A percentile compares a stretch with the other conserved stretches of the same genome.
Evolutionary conservation across 2,888 invertebrate species (phyloP).

Genomic region (Eilema sororculum): DNA sequence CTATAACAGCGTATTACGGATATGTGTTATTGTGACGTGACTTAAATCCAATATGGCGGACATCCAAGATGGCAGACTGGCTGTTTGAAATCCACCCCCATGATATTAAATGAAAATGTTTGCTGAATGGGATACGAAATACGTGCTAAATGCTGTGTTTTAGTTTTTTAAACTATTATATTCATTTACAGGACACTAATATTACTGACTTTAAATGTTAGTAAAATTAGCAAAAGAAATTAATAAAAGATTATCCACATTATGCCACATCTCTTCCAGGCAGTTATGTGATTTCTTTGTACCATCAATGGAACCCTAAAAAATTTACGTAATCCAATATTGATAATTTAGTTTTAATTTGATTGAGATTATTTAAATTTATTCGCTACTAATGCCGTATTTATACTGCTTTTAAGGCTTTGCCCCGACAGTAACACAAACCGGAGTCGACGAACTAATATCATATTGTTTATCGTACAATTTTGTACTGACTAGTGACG

Average conservation of each 20-base stretch:
- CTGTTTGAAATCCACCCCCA: no score
- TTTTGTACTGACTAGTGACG: slow-evolving; percentile 42
- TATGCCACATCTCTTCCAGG: background rate
- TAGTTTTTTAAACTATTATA: no score
- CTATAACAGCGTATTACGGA: no score
- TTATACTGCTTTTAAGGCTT: slow-evolving; percentile 38
- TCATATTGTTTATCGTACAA: slow-evolving; percentile 35
- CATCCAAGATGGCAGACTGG: no score
- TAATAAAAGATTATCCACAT: background rate
- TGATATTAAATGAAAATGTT: no score
- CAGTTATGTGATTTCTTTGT: background rate
- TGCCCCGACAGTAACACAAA: slow-evolving; percentile 33
- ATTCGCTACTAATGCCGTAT: slow-evolving; percentile 42
- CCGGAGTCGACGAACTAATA: slow-evolving; percentile 45
- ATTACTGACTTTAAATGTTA: background rate
- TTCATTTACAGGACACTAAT: no score
- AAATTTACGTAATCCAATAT: slow-evolving; percentile 25
- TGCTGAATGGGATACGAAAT: no score
- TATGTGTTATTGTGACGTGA: no score
- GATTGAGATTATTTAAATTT: slow-evolving; percentile 51
- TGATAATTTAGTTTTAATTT: slow-evolving; percentile 43
- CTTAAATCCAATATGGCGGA: no score
- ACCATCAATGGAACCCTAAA: slow-evolving; percentile 3
- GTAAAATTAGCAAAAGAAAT: background rate
- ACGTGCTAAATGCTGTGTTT: no score